Conservation (phyloP, 2,888 invertebrate genomes). For the Ceraclea dissimilis region DNA sequence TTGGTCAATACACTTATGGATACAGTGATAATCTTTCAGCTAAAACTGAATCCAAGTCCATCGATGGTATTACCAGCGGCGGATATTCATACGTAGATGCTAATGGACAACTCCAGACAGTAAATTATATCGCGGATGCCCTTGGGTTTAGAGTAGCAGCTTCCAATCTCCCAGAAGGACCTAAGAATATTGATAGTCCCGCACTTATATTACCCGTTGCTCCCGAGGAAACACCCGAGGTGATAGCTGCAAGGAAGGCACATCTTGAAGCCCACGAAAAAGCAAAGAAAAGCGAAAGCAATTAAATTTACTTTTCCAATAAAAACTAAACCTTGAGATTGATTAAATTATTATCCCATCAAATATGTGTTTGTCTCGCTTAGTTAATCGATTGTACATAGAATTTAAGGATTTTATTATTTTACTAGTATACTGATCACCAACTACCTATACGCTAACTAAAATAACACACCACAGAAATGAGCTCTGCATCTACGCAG, state of each 20-base stretch:
- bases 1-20: conserved; percentile 52
- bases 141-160: conserved; percentile 58
- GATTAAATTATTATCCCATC: too few species aligned
- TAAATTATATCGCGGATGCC: conserved; percentile 55
- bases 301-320: neutral
- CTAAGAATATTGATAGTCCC: conserved; percentile 32
- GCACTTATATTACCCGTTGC: conserved; percentile 17
- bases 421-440: too few species aligned
- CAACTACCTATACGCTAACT: too few species aligned
- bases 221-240: conserved; percentile 38
- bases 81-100: conserved; percentile 64
- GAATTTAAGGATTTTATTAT: too few species aligned
- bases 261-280: conserved; percentile 46
- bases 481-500: too few species aligned
- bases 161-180: conserved; percentile 55
- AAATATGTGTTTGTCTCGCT: too few species aligned
- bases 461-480: too few species aligned
- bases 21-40: conserved; percentile 57
- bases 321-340: too few species aligned
- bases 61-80: conserved; percentile 56
- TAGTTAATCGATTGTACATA: too few species aligned
- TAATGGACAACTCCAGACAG: conserved; percentile 55
- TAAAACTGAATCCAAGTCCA: conserved; percentile 53
- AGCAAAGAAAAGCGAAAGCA: conserved; percentile 27
- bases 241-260: conserved; percentile 46